These are phyloP conservation scores for Nysson spinosus DNA, from an alignment of 2,888 invertebrate genomes.

Conservation along the genomic window DNA sequence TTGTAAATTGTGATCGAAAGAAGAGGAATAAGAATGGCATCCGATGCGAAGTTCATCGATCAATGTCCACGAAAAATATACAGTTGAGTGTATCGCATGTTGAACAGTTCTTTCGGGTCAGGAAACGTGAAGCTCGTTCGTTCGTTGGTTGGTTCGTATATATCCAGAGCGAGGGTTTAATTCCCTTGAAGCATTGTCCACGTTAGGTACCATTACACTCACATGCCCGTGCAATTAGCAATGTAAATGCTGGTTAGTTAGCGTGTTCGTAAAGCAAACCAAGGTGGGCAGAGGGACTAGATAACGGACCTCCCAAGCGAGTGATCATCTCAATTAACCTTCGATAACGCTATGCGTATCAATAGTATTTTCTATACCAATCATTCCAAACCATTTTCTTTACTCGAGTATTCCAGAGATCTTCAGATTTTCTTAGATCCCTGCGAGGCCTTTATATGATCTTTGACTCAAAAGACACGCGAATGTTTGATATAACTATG, in stretches of 20 bases:
- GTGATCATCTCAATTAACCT: conserved; percentile 71
- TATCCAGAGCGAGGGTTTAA: conserved; percentile 61
- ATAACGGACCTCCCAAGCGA: conserved; percentile 76
- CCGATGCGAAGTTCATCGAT: conserved; percentile 11
- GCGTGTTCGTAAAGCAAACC: conserved; percentile 72
- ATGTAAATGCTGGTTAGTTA: conserved; percentile 77
- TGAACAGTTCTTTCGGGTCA: conserved; percentile 33
- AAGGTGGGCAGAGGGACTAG: conserved; percentile 63
- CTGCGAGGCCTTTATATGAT: too few species aligned
- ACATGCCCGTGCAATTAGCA: conserved; percentile 75
- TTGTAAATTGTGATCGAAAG: too few species aligned
- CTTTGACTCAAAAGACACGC: too few species aligned
- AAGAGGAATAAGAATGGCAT: too few species aligned
- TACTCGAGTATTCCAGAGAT: too few species aligned
- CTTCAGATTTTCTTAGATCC: too few species aligned
- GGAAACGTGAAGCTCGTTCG: conserved; percentile 32
- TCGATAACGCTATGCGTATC: conserved; percentile 69
- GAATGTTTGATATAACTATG: too few species aligned
- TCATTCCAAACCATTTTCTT: too few species aligned
- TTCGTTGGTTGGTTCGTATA: conserved; percentile 29
- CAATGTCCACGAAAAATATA: conserved; percentile 25
- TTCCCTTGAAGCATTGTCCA: conserved; percentile 73
- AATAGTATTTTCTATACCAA: conserved; percentile 60
- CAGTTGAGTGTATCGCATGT: conserved; percentile 21
- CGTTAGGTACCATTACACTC: conserved; percentile 74